These are phyloP conservation scores for Torymus tubicola DNA, from an alignment of 2,888 invertebrate genomes.

Conservation along the genomic window DNA sequence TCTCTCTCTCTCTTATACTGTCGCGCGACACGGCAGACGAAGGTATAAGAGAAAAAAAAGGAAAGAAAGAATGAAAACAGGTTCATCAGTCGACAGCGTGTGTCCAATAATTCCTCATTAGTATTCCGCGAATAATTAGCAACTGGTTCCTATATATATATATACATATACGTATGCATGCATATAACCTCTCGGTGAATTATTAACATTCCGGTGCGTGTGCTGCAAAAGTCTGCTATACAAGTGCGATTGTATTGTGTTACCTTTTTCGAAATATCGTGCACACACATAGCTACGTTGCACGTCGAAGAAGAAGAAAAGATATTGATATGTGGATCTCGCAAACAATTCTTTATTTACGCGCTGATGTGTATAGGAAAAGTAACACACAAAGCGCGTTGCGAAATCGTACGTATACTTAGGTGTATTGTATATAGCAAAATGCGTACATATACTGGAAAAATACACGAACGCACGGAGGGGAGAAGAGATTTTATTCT, in stretches of 20 bases:
- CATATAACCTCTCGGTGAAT: not conserved
- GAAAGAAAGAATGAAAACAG: not conserved
- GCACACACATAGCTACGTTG: not conserved
- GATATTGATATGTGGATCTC: not conserved
- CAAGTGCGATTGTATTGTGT: constrained; percentile 16
- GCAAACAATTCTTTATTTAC: constrained; percentile 21
- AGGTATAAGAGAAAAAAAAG: not conserved
- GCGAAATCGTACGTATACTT: not conserved
- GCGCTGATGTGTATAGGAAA: not conserved
- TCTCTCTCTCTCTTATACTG: no score
- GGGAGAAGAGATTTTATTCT: no score
- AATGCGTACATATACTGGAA: no score
- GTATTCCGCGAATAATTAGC: constrained; percentile 26
- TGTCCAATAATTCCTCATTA: constrained; percentile 24
- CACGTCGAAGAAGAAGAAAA: not conserved
- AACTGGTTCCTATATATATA: no score
- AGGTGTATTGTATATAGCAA: no score
- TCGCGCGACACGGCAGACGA: no score
- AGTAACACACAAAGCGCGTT: not conserved
- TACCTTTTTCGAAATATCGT: not conserved
- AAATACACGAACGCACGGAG: no score
- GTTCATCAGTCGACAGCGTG: not conserved
- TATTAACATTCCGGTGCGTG: constrained; percentile 14
- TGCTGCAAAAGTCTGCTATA: not conserved
- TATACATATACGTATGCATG: not conserved